phyloP scores from a whole-genome alignment of 1,140 invertebrate genomes.

The Stenopsyche tienmushanensis region DNA sequence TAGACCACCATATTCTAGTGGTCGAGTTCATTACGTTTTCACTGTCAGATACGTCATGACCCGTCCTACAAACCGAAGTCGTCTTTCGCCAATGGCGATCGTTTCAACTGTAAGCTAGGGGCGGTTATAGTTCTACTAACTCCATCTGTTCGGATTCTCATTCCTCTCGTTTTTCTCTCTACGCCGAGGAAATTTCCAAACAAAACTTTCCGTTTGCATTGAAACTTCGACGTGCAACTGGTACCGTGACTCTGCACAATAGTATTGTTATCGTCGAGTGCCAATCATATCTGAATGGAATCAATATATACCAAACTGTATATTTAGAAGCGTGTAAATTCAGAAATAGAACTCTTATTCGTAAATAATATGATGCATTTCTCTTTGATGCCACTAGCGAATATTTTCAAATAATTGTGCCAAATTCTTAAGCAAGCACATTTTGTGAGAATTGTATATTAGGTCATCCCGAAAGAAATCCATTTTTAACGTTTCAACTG shows the following conservation, averaged over 20 bases:
- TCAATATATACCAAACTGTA: neutral
- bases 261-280: neutral
- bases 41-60: constrained; percentile 4
- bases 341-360: neutral
- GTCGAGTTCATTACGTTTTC: constrained; percentile 15
- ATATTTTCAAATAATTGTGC: too few relatives aligned
- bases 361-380: too few relatives aligned
- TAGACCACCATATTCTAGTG: constrained; percentile 7
- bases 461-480: too few relatives aligned
- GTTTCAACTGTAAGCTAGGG: neutral
- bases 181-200: neutral
- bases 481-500: too few relatives aligned
- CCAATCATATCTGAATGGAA: neutral
- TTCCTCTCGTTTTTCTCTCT: neutral
- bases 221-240: neutral
- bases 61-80: constrained; percentile 4
- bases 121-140: neutral
- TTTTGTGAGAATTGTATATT: too few relatives aligned
- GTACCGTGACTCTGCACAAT: neutral
- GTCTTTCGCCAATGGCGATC: constrained; percentile 3
- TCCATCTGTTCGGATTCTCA: neutral
- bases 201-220: neutral
- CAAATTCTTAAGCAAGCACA: too few relatives aligned
- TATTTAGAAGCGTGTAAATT: neutral
- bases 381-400: too few relatives aligned